Base-by-base conservation (phyloP, 2,113 vertebrate species). In the Scatophagus argus region DNA sequence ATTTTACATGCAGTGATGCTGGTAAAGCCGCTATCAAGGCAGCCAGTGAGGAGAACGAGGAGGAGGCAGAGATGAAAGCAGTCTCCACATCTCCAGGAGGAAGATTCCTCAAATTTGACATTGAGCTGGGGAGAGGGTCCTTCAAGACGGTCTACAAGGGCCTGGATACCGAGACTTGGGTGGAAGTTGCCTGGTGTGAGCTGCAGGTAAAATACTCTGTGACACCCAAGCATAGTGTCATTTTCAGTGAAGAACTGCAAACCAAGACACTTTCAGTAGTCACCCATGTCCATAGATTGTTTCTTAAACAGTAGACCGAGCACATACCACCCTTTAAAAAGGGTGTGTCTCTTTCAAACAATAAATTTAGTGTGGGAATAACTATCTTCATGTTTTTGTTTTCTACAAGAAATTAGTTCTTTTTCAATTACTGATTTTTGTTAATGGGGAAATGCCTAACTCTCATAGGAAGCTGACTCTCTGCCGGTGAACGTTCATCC, bases 131-230 rank as follows among this genome's bases (percentile, higher is more conserved):
- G 17, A 93, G 97, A 55, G 97, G 97, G 51, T 99, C 97, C 79
- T 99, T 98, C 94, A 99, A 99, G 93, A 99, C 97, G 0, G 97
- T 99, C 87, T 99, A 98, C 91, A 99, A 98, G 90, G 97, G 97
- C 6, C 93, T 99, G 92, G 97, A 99, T 83, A 98, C 97, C 0
- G 97, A 99, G 80, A 98, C 97, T 25, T 99, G 97, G 97, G 97
- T 98, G 87, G 97, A 99, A 83, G 97, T 99, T 4, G 97, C 97
- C 8, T 99, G 97, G 97, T 99, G 97, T 64, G 97, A 99, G 83
- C 94, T 99, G 63, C 97, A 99, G 97, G 97, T 99, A 95, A 96
- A 60, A 14, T 21, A 77, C 16, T 29, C 16, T 29, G 17, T 16
- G 56, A 59, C 41, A 47, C 23, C 64, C 13, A 16, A 59, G 61